Evolutionary conservation across 37 sponge, comb jelly and placozoan species (phyloP).

Genomic region (Amphimedon queenslandica): DNA sequence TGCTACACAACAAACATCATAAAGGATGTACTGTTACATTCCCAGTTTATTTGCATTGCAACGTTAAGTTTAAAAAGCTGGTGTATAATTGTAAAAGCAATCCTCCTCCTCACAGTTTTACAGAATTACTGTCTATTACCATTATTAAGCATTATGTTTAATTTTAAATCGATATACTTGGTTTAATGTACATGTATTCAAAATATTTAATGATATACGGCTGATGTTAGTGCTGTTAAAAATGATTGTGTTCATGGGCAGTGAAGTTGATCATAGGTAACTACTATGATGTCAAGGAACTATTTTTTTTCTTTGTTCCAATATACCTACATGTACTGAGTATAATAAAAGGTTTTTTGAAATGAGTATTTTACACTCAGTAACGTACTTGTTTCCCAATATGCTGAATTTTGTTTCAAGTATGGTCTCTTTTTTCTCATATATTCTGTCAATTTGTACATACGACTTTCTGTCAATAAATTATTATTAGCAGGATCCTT

Average conservation of each 20-base stretch:
- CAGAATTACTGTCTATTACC: background rate
- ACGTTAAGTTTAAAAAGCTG: background rate
- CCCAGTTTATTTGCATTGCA: background rate
- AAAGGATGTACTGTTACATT: background rate
- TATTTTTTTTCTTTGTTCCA: too few relatives aligned
- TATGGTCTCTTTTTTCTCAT: background rate
- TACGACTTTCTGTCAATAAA: background rate
- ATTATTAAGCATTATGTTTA: background rate
- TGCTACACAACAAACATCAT: background rate
- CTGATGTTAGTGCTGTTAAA: background rate
- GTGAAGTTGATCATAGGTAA: too few relatives aligned
- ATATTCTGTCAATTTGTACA: background rate
- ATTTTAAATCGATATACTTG: too few relatives aligned
- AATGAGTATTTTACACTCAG: too few relatives aligned
- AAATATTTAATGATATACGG: background rate
- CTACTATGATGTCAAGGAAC: too few relatives aligned
- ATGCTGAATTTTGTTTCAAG: background rate
- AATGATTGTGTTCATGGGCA: background rate
- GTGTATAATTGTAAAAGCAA: too few relatives aligned
- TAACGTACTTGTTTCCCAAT: background rate
- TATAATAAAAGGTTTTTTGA: too few relatives aligned
- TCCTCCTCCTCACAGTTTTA: too few relatives aligned
- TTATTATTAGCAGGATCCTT: background rate
- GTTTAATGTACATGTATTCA: too few relatives aligned
- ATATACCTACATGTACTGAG: too few relatives aligned